These are phyloP conservation scores for Sinocyclocheilus anophthalmus DNA, from an alignment of 2,113 vertebrate genomes.

Conservation along the genomic window DNA sequence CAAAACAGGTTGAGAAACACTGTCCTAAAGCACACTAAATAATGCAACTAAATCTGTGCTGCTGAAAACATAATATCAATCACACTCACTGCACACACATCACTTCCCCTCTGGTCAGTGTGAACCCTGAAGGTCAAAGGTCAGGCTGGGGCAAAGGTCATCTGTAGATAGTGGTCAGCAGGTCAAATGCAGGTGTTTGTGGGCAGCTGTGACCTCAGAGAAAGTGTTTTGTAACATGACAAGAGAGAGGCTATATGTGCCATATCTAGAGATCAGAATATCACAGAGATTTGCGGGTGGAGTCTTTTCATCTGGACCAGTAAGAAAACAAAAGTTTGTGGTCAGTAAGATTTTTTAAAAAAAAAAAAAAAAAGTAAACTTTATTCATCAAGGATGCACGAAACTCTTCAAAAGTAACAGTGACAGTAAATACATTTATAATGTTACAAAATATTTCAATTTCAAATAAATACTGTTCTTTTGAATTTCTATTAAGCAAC, in stretches of 20 bases:
- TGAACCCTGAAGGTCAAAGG: constrained; percentile 29
- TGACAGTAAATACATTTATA: too few species aligned
- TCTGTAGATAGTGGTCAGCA: constrained; percentile 4
- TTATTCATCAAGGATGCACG: too few species aligned
- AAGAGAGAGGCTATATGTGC: background rate
- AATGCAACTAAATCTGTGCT: background rate
- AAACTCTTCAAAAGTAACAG: too few species aligned
- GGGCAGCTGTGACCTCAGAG: constrained; percentile 22
- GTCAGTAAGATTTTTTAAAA: too few species aligned
- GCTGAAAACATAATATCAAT: background rate
- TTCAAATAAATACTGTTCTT: too few species aligned
- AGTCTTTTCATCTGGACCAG: background rate
- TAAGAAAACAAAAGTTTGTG: background rate
- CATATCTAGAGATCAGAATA: constrained; percentile 2
- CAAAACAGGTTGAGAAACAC: background rate
- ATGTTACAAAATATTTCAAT: too few species aligned
- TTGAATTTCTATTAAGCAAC: too few species aligned
- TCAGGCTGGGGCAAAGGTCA: constrained; percentile 33
- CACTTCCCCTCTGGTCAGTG: background rate
- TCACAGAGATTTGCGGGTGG: background rate
- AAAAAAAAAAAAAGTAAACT: too few species aligned
- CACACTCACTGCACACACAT: background rate
- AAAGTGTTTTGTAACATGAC: background rate
- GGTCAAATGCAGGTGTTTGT: constrained; percentile 31
- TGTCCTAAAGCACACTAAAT: background rate